These are phyloP conservation scores for Trichacis sp. DNA, from an alignment of 2,888 invertebrate genomes.

Conservation along the genomic window DNA sequence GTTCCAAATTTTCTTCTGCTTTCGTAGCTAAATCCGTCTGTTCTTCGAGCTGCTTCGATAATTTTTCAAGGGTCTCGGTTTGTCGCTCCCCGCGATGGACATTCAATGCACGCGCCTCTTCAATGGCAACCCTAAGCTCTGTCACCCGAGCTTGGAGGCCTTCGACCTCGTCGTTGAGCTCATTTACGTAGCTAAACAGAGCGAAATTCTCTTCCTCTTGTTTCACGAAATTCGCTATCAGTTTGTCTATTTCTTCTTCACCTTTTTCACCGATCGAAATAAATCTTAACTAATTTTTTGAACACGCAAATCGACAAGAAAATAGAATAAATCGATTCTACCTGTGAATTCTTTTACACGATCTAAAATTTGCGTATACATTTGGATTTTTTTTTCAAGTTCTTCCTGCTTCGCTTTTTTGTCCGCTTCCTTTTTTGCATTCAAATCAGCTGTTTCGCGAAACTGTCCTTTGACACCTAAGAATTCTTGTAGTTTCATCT, in stretches of 20 bases:
- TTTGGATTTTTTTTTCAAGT: constrained; percentile 78
- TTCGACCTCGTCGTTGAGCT: constrained; percentile 87
- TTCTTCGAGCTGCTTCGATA: constrained; percentile 71
- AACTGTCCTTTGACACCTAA: constrained; percentile 87
- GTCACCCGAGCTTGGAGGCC: constrained; percentile 78
- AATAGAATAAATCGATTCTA: too few relatives aligned
- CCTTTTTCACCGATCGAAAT: too few relatives aligned
- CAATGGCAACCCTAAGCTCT: constrained; percentile 76
- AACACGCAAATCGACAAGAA: too few relatives aligned
- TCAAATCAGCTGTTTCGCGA: constrained; percentile 79
- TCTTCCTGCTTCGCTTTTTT: constrained; percentile 77
- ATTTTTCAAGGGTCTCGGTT: constrained; percentile 72
- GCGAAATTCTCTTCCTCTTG: constrained; percentile 94
- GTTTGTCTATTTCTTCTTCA: constrained; percentile 76
- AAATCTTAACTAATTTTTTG: too few relatives aligned
- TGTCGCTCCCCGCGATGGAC: constrained; percentile 74
- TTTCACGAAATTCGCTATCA: constrained; percentile 82
- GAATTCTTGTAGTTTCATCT: constrained; percentile 86
- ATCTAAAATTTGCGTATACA: constrained; percentile 82
- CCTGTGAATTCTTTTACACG: constrained; percentile 74
- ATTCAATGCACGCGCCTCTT: constrained; percentile 74
- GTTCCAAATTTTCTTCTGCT: constrained; percentile 65
- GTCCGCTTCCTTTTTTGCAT: constrained; percentile 80
- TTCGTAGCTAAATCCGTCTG: constrained; percentile 65
- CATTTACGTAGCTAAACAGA: constrained; percentile 90